Conservation (phyloP, 2,797 vertebrate genomes). For the Parotocinclus haroldoi region DNA sequence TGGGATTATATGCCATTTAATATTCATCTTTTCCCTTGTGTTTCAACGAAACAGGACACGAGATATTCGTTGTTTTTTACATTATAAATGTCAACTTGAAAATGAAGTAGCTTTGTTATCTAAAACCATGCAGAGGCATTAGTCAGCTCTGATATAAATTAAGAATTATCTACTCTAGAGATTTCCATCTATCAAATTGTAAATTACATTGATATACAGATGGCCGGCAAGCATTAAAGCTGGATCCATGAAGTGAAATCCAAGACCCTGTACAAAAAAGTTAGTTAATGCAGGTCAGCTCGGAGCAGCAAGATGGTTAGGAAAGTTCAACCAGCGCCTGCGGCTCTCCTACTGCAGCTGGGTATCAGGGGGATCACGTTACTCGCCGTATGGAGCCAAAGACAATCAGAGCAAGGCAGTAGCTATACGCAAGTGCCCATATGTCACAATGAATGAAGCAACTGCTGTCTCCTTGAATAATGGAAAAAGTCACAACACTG, state of each 20-base stretch:
- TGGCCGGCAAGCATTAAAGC: too few relatives aligned
- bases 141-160: too few relatives aligned
- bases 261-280: background rate
- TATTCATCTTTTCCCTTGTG: slow-evolving; percentile 26
- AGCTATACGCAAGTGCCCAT: slow-evolving; percentile 43
- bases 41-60: too few relatives aligned
- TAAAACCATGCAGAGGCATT: slow-evolving; percentile 5
- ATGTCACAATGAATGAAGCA: slow-evolving; percentile 44
- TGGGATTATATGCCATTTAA: slow-evolving; percentile 32
- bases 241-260: too few relatives aligned
- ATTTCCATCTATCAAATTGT: too few relatives aligned
- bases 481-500: slow-evolving; percentile 20
- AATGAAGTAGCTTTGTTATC: background rate
- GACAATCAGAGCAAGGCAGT: slow-evolving; percentile 26
- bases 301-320: background rate
- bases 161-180: too few relatives aligned
- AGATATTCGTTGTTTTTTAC: background rate
- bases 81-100: slow-evolving; percentile 1
- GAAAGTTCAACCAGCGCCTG: slow-evolving; percentile 7
- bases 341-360: slow-evolving; percentile 54
- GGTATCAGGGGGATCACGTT: slow-evolving; percentile 51
- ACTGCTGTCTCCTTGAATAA: slow-evolving; percentile 41
- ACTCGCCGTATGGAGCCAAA: slow-evolving; percentile 44
- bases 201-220: too few relatives aligned
- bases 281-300: background rate